Conservation (phyloP, 2,888 invertebrate genomes). For the Laspeyria flexula region DNA sequence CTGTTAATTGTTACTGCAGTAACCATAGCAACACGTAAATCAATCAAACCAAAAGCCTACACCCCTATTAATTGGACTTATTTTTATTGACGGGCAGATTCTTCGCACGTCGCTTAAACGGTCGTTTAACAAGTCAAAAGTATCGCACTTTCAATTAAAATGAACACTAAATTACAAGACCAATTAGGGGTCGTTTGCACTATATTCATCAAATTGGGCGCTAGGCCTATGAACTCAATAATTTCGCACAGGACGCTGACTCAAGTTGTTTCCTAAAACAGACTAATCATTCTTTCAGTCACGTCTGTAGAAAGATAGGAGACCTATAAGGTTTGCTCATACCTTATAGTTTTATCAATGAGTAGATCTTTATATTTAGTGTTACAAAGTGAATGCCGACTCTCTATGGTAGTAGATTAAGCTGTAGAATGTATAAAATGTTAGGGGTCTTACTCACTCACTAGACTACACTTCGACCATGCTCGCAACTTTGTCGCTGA, state of each 20-base stretch:
- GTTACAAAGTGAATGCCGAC: constrained; percentile 6
- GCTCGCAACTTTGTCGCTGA: no score
- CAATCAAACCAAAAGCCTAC: not conserved
- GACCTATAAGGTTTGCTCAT: not conserved
- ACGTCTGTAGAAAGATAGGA: constrained; percentile 9
- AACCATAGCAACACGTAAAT: no score
- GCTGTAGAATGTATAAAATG: not conserved
- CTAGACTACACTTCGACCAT: no score
- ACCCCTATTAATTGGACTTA: constrained; percentile 23
- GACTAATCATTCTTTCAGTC: constrained; percentile 7
- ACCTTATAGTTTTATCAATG: constrained; percentile 8
- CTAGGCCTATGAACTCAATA: constrained; percentile 6
- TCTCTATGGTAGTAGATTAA: not conserved
- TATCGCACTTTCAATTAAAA: not conserved
- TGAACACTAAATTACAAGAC: not conserved
- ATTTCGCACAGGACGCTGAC: constrained; percentile 5
- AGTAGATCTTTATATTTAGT: not conserved
- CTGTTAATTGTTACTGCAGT: no score
- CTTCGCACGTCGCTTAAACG: constrained; percentile 19
- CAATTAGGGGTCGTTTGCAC: not conserved
- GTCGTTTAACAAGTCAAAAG: constrained; percentile 16
- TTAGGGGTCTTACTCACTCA: no score
- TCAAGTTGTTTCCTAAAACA: not conserved
- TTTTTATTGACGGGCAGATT: constrained; percentile 16
- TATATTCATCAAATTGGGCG: not conserved